These are phyloP conservation scores for Erinaceus europaeus DNA, from an alignment of 2,113 vertebrate genomes.

Conservation along the genomic window DNA sequence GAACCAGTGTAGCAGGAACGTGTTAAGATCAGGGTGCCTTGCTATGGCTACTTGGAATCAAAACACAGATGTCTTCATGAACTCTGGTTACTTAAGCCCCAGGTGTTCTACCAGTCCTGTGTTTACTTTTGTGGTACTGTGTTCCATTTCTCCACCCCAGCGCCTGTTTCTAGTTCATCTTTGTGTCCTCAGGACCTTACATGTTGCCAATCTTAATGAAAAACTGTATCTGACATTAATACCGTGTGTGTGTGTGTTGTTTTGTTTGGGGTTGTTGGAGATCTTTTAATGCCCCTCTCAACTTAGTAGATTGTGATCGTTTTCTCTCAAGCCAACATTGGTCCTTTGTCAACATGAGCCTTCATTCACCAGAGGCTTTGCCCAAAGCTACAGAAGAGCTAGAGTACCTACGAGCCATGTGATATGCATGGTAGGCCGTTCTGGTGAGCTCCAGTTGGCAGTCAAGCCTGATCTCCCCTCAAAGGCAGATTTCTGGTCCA, in stretches of 20 bases:
- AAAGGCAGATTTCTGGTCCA: not conserved
- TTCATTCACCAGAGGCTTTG: not conserved
- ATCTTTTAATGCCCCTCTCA: not conserved
- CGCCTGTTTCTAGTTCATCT: not conserved
- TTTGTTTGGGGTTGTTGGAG: not conserved
- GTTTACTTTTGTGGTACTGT: not conserved
- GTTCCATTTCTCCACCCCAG: no score
- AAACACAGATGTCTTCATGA: not conserved
- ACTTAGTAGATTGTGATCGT: no score
- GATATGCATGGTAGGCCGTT: rapidly evolving
- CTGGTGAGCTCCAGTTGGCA: not conserved
- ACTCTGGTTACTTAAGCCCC: not conserved
- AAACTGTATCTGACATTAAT: not conserved
- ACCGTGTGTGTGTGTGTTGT: not conserved
- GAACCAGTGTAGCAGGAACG: not conserved
- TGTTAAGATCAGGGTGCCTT: rapidly evolving
- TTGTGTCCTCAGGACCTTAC: not conserved
- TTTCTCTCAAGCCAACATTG: no score
- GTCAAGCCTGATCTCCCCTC: not conserved
- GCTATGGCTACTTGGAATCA: no score
- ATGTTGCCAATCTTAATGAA: no score
- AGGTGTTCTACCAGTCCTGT: rapidly evolving
- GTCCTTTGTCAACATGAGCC: not conserved
- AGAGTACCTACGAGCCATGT: not conserved
- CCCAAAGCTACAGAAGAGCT: not conserved